Evolutionary conservation across 2,797 vertebrate genomes (phyloP).

Genomic region (Corythornis leucogaster): DNA sequence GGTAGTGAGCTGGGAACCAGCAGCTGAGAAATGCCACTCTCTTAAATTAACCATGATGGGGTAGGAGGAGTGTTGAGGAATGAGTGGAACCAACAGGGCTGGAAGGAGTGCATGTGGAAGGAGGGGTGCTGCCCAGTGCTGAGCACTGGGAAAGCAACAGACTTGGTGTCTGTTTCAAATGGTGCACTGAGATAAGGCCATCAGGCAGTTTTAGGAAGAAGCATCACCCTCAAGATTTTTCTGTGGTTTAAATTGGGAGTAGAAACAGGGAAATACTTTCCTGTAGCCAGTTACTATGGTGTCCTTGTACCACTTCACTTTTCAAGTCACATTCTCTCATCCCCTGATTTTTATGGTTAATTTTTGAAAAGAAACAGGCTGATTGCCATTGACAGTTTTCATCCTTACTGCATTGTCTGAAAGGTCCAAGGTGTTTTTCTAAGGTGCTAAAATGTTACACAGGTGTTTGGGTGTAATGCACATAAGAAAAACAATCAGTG

Average conservation of each 20-base stretch:
- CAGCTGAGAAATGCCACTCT: not conserved
- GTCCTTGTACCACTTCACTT: not conserved
- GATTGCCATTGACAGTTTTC: not conserved
- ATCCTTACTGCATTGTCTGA: not conserved
- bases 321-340: not conserved
- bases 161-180: not conserved
- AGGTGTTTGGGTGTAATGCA: not conserved
- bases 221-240: not conserved
- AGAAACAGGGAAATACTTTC: not conserved
- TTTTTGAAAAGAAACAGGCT: not conserved
- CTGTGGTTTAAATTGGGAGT: not conserved
- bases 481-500: not conserved
- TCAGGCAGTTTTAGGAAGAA: no score
- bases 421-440: not conserved
- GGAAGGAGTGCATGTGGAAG: not conserved
- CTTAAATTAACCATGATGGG: not conserved
- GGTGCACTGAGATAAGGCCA: not conserved
- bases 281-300: fast-evolving
- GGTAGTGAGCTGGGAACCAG: not conserved
- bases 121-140: not conserved
- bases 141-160: not conserved
- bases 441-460: not conserved
- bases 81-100: not conserved
- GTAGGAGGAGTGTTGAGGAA: not conserved
- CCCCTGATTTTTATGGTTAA: not conserved